Base-by-base conservation (phyloP, 1,140 invertebrate species). In the Heterodera schachtii region DNA sequence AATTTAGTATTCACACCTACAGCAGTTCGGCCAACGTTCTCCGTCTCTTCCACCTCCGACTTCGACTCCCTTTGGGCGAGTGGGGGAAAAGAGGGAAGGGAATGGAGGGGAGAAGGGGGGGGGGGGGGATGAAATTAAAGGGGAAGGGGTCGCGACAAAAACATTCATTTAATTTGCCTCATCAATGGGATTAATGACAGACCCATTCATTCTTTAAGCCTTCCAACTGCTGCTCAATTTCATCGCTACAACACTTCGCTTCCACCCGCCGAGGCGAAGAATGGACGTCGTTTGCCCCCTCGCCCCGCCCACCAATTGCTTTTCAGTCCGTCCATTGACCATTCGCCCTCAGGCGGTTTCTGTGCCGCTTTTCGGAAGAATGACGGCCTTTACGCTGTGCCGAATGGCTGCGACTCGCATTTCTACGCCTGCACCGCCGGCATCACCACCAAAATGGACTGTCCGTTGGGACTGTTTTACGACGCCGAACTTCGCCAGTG, bases 401-500 rank as follows among this genome's bases (percentile, higher is more conserved):
- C 66, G 46, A n/a, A 46, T 19, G 64, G 64, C 3, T 78, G 77
- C 21, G 70, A 16, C 47, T 41, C 21, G 21, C 49, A 69, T 31
- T 78, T 78, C 46, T 78, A 66, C 70, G 52, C 57, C 21, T 78
- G 77, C 47, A 47, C 64, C 8, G 47, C 21, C 66, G 77, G 60
- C 11, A 52, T 69, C 31, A 70, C 70, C 21, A 9, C 49, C 70
- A 64, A 78, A 69, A 49, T 78, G 70, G 57, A 78, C 70, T 78
- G 77, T n/a, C 77, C 77, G 5, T 78, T 78, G 31, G 77, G 77
- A 9, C 60, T 78, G 66, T 78, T 78, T 13, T 78, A 43, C 70
- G 77, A 78, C 70, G 77, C 66, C 5, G 77, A 41, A 7, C 52
- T 52, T 13, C 21, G 66, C 21, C 77, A 78, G 47, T 78, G 77